A percentile compares a stretch with the other conserved stretches of the same genome.
These are phyloP conservation scores for Chelon auratus DNA, from an alignment of 2,797 vertebrate species.

Conservation along the genomic window DNA sequence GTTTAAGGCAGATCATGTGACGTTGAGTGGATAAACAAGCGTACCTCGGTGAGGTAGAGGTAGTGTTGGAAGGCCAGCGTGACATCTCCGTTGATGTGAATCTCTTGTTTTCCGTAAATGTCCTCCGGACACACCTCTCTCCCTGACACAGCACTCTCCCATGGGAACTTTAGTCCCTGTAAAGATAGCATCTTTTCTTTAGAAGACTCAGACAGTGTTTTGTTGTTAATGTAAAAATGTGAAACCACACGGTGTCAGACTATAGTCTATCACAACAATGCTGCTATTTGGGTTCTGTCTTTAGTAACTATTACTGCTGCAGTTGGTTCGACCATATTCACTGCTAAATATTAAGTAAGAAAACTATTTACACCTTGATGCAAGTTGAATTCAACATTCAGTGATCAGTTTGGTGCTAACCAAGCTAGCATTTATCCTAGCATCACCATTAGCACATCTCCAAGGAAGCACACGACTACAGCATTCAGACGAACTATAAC, in stretches of 20 bases:
- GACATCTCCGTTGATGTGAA: conserved; percentile 94
- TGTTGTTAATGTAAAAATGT: conserved; percentile 14
- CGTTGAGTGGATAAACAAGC: not conserved
- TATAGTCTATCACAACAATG: not conserved
- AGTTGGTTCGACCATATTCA: not conserved
- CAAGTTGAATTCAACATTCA: too few species aligned
- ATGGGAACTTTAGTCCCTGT: conserved; percentile 95
- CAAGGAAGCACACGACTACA: too few species aligned
- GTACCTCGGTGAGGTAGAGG: conserved; percentile 89
- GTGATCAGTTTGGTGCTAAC: not conserved
- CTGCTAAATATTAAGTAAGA: too few species aligned
- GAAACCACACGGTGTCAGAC: not conserved
- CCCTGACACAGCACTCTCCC: conserved; percentile 94
- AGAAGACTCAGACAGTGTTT: conserved; percentile 18
- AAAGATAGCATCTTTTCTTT: conserved; percentile 34
- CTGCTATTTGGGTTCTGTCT: not conserved
- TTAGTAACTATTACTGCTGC: not conserved
- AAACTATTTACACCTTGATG: too few species aligned
- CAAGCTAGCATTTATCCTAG: not conserved
- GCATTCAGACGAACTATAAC: too few species aligned
- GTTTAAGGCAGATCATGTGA: not conserved
- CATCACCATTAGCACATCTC: too few species aligned
- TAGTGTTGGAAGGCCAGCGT: conserved; percentile 92
- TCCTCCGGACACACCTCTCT: conserved; percentile 91
- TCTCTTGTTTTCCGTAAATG: conserved; percentile 91